Percentiles rank a stretch among this genome's conserved stretches.
Evolutionary conservation across 2,113 vertebrate genomes (phyloP).

Genomic region (Planiliza haematocheilus): DNA sequence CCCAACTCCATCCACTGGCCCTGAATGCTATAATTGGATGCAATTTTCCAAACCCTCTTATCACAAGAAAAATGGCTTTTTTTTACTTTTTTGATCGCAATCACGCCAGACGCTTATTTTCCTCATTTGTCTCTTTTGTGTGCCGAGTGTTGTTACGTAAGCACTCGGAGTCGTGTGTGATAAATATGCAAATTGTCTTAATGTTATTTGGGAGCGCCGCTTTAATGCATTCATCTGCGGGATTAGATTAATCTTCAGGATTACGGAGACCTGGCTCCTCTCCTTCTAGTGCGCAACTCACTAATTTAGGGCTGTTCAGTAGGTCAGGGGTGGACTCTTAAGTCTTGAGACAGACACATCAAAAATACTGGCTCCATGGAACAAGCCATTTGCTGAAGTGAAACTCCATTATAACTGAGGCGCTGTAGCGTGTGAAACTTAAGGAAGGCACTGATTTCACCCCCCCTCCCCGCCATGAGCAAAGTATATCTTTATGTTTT

Average conservation of each 20-base stretch:
- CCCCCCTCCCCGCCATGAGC: not conserved
- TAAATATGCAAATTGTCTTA: slow-evolving; percentile 43
- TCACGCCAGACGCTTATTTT: slow-evolving; percentile 41
- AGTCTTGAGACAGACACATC: not conserved
- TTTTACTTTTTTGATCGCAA: slow-evolving; percentile 60
- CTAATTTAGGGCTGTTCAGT: slow-evolving; percentile 38
- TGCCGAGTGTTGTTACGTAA: slow-evolving; percentile 14
- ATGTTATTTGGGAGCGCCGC: slow-evolving; percentile 11
- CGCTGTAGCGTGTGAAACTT: slow-evolving; percentile 55
- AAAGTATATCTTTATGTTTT: slow-evolving; percentile 6
- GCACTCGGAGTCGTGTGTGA: slow-evolving; percentile 23
- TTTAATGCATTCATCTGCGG: slow-evolving; percentile 45
- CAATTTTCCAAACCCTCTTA: slow-evolving; percentile 61
- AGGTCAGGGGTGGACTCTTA: slow-evolving; percentile 37
- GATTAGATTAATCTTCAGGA: slow-evolving; percentile 46
- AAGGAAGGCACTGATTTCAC: slow-evolving; percentile 12
- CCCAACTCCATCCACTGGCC: slow-evolving; percentile 22
- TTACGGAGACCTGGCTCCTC: slow-evolving; percentile 20
- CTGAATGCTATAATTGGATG: slow-evolving; percentile 49
- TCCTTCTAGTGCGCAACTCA: slow-evolving; percentile 24
- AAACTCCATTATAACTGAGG: slow-evolving; percentile 48
- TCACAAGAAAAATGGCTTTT: slow-evolving; percentile 35
- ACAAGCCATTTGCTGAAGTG: slow-evolving; percentile 46
- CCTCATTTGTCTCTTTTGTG: not conserved
- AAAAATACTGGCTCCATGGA: slow-evolving; percentile 54